Conservation (phyloP, 2,113 vertebrate genomes). For the Centropus bengalensis region DNA sequence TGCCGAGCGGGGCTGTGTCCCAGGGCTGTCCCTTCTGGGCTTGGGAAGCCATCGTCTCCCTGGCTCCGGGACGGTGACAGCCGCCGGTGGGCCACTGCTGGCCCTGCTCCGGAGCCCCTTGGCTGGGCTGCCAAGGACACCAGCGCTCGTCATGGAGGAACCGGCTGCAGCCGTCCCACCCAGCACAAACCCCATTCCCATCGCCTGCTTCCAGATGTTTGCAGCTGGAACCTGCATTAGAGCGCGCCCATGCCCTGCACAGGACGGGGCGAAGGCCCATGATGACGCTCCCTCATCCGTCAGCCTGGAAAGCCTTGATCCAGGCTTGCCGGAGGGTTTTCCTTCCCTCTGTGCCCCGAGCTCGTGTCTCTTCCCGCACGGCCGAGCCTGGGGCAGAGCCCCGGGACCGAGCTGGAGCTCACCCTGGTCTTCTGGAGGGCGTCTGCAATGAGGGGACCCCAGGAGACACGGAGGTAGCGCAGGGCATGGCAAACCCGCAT, state of each 20-base stretch:
- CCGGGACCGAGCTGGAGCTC: not conserved
- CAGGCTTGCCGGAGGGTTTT: not conserved
- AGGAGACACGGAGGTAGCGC: not conserved
- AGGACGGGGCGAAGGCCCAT: not conserved
- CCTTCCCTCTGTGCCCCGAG: not conserved
- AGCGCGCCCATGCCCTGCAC: not conserved
- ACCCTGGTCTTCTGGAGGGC: not conserved
- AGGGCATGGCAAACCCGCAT: not conserved
- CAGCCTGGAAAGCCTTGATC: not conserved
- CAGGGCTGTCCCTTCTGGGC: not conserved
- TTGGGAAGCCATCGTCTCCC: not conserved
- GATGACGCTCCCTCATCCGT: not conserved
- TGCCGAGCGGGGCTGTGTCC: not conserved
- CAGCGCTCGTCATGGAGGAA: not conserved
- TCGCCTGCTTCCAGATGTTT: slow-evolving; percentile 29
- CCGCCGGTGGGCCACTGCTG: not conserved
- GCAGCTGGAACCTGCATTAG: not conserved
- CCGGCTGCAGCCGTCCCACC: not conserved
- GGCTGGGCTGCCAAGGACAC: not conserved
- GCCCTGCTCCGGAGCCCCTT: not conserved
- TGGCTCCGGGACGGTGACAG: not conserved
- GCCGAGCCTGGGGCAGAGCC: no score
- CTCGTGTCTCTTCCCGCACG: not conserved
- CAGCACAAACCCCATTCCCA: not conserved
- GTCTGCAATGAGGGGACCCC: not conserved